Percentiles rank a stretch among this genome's conserved stretches.
These are phyloP conservation scores for Oxygymnocypris stewartii DNA, from an alignment of 2,113 vertebrate species.

Conservation along the genomic window DNA sequence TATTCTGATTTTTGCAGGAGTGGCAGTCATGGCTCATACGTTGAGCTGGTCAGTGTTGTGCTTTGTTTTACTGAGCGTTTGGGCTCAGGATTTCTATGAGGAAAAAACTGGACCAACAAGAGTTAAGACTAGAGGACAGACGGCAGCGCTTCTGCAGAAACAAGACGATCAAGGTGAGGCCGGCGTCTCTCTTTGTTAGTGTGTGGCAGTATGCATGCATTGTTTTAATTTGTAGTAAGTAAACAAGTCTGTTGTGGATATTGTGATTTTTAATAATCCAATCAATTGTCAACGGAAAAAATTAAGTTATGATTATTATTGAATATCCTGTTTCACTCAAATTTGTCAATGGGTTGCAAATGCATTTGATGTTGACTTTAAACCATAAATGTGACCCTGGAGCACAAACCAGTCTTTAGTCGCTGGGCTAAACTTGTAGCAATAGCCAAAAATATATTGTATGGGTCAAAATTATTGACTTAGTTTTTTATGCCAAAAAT, in stretches of 20 bases:
- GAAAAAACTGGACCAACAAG: conserved; percentile 70
- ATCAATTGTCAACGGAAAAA: background rate
- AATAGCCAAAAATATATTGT: too few relatives aligned
- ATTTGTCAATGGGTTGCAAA: background rate
- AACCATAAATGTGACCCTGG: background rate
- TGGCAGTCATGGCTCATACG: conserved; percentile 69
- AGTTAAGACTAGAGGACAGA: conserved; percentile 64
- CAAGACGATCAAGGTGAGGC: conserved; percentile 70
- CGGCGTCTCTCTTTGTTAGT: background rate
- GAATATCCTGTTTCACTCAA: background rate
- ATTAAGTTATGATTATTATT: background rate
- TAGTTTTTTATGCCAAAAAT: too few relatives aligned
- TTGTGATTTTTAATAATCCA: background rate
- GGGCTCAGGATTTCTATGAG: conserved; percentile 75
- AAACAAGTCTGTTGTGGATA: background rate
- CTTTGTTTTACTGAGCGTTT: conserved; percentile 69
- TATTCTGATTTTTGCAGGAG: conserved; percentile 57
- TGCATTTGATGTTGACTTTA: background rate
- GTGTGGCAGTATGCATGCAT: background rate
- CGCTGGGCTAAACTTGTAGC: too few relatives aligned
- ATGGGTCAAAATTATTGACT: too few relatives aligned
- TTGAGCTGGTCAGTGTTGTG: conserved; percentile 74
- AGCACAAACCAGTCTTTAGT: too few relatives aligned
- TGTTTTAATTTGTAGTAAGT: background rate
- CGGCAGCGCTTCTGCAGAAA: conserved; percentile 71